Base-by-base conservation (phyloP, 2,113 vertebrate genomes). In the Gnathonemus longibarbis region DNA sequence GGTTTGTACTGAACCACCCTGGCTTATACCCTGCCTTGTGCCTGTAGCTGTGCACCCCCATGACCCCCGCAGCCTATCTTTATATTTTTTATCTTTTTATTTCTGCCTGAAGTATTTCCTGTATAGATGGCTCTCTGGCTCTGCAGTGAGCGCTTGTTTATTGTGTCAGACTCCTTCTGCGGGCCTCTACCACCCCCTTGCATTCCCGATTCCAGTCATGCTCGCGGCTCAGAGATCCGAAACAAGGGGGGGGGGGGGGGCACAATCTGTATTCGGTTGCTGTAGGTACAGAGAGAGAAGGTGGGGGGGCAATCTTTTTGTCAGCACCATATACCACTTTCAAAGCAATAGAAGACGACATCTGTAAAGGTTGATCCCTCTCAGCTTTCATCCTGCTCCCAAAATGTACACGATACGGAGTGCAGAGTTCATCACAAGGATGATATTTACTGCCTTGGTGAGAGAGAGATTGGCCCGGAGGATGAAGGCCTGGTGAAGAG, bases 151-250 rank as follows among this genome's bases (percentile, higher is more conserved):
- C 50, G 13, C 46, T 27, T 42, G 45, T n/a, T 39, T 6, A 86
- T n/a, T 5, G 8, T 48, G 8, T 50, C n/a, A 27, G 24, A 8
- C 84, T 77, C 84, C 62, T 50, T 89, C 15, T 49, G 17, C 21
- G 10, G 66, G 88, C 8, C 62, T 17, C 7, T 21, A 50, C 27
- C 19, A 35, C 42, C 46, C 27, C 27, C 45, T 6, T 80, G 31
- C 74, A 42, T 80, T 89, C 31, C 24, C 24, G 13, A 89, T 88
- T 88, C 56, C 53, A 2, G 56, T 88, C 87, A 88, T 58, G 87
- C 39, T n/a, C 56, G 1, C 39, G n/a, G 87, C 53, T 88, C 87
- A 62, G 53, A 45, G 53, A 45, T 19, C 87, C 53, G 24, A 88
- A 66, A 66, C 13, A 46, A 13, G 11, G 31, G 15, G 7, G 1